Base-by-base conservation (phyloP, 2,888 invertebrate species). In the Cartodere bifasciata region DNA sequence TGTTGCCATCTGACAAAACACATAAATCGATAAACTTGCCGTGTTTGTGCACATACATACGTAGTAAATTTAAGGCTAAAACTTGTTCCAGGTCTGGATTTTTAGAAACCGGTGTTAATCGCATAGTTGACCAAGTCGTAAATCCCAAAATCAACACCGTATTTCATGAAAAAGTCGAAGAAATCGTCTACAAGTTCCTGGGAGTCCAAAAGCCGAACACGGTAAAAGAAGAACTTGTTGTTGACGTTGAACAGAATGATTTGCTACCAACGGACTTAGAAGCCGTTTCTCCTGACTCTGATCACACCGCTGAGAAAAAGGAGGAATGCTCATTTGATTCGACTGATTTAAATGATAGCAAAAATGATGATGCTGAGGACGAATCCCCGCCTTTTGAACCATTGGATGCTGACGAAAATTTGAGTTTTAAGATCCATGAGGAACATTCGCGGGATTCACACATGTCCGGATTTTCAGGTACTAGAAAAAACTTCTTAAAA, bases 61-160 rank as follows among this genome's bases (percentile, higher is more conserved):
- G n/a, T n/a, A n/a, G n/a, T n/a, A n/a, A n/a, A n/a, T n/a, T n/a
- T n/a, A n/a, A n/a, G n/a, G n/a, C 20, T 20, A 6, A 7, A n/a
- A 20, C 20, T 20, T 7, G 7, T 21, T 30, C 4, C 63, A 87
- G 87, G 50, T 84, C 86, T 31, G 85, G 86, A 24, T 88, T 83
- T 58, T 64, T 94, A 42, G 86, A 88, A 49, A 80, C 78, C 43
- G 94, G 94, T 5, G 86, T 94, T 2, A 90, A 92, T 56, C 73
- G 91, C 42, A 90, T 95, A 39, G 90, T 94, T 0, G 91, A 92
- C 54, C 94, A 95, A 67, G 90, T 92, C 1, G 88, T 94, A 0
- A 88, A 90, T 58, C 88, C 90, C 0, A 92, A 92, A 65, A 83
- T 92, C 4, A 75, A 78, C 39, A 74, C 83, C 2, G 75, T 86